Evolutionary conservation across 2,888 invertebrate genomes (phyloP), one percentile per base, ranked within the genome.

Genomic region (Alitta virens): DNA sequence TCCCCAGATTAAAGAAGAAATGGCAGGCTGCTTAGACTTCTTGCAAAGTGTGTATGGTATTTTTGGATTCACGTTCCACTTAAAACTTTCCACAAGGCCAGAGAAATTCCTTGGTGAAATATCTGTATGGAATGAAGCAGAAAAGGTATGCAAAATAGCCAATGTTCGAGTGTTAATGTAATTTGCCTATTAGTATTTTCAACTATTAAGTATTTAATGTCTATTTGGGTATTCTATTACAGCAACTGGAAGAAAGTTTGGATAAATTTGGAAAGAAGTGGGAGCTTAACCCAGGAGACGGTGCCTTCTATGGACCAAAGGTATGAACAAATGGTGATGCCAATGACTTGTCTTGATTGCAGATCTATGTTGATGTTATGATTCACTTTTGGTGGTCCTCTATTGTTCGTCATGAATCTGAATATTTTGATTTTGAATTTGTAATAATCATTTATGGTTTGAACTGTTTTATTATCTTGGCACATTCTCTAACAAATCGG

Each of bases 271-370:
- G 94, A 0, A 84, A 87, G 71, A 88, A 90, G 1, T 99, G 97
- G 97, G 89, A 88, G 63, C 83, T 92, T 70, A 98, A 96, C 84
- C 92, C 92, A n/a, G 86, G 92, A 0, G 99, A 99, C 84, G 99
- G 99, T 0, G 99, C 99, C 0, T 99, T 99, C 85, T 99, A 99
- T 84, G 99, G 99, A 0, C 99, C 99, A 0, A 99, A 99, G 78
- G 84, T 83, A 69, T 1, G 42, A 5, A 9, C 5, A 46, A 7
- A 7, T 33, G 33, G 33, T 33, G n/a, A n/a, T n/a, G n/a, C n/a
- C n/a, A n/a, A n/a, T n/a, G n/a, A n/a, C n/a, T n/a, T n/a, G n/a
- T n/a, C n/a, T n/a, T n/a, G n/a, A n/a, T n/a, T n/a, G n/a, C n/a
- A n/a, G n/a, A n/a, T n/a, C n/a, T n/a, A n/a, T n/a, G n/a, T n/a